Base-by-base conservation (phyloP, 2,113 vertebrate species). In the Syngnathoides biaculeatus region DNA sequence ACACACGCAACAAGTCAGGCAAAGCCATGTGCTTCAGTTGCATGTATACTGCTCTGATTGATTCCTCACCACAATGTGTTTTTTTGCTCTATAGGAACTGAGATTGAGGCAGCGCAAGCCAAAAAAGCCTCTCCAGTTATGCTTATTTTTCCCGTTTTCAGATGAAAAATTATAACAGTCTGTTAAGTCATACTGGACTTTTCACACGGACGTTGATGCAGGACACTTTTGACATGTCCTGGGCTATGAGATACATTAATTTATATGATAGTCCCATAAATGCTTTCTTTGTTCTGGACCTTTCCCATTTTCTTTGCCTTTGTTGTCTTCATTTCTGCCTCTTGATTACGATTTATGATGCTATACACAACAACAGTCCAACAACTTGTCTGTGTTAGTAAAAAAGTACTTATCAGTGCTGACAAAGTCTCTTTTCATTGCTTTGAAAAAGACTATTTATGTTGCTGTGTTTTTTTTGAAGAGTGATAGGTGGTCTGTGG, bases 401-500 rank as follows among this genome's bases (percentile, higher is more conserved):
- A 78, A 87, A 87, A 84, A 84, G 76, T 69, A 65, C 78, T 73
- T 72, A 68, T 78, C 67, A 11, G 47, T 48, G 11, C 66, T 72
- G 74, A 91, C 90, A 89, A 86, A 75, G 82, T 66, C 39, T 73
- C 83, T 79, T 86, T 89, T 89, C 76, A 84, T 86, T 66, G 66
- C 75, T 74, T 53, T 0, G 52, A 71, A 63, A 81, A 72, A 80
- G 78, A 76, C 52, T 62, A 63, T 74, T 69, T 81, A 69, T 42
- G 5, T 75, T 69, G 48, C 64, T 68, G 68, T 76, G 15, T 65
- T 75, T 78, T 75, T 78, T 72, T 72, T 67, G 70, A 75, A 69
- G 66, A 59, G 69, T 57, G 71, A 73, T 73, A 62, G 77, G 81
- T 75, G 67, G 20, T 60, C 70, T 8, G 11, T 68, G 61, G 72